phyloP scores from a whole-genome alignment of 2,888 invertebrate genomes.

The Sesamia inferens region DNA sequence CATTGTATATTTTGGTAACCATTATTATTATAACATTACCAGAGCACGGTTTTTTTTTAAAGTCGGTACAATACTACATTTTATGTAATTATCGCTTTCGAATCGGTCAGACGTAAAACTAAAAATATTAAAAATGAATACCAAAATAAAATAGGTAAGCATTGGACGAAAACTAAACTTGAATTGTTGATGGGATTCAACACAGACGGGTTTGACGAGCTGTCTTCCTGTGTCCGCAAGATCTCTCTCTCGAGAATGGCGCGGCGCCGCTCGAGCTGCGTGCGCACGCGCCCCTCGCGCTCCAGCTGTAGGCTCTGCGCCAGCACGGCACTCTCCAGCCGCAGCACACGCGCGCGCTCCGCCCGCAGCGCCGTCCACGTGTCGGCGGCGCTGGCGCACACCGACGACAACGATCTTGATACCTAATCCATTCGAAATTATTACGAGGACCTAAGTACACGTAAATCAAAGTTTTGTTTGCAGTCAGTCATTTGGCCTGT shows the following conservation, averaged over 20 bases:
- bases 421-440: slow-evolving; percentile 67
- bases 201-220: slow-evolving; percentile 53
- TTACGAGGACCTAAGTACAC: not conserved
- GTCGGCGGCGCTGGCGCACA: slow-evolving; percentile 79
- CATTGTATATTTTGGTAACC: not conserved
- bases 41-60: not conserved
- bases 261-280: slow-evolving; percentile 81
- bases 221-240: slow-evolving; percentile 68
- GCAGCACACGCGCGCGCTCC: slow-evolving; percentile 82
- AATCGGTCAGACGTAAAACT: not conserved
- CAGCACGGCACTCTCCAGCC: slow-evolving; percentile 82
- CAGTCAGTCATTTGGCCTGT: not conserved
- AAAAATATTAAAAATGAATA: slow-evolving; percentile 19
- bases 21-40: not conserved
- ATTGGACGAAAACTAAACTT: slow-evolving; percentile 70
- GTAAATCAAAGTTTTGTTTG: not conserved
- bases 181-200: slow-evolving; percentile 64
- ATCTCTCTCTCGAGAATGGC: slow-evolving; percentile 80
- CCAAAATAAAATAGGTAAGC: slow-evolving; percentile 10
- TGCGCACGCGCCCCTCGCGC: slow-evolving; percentile 82
- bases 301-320: slow-evolving; percentile 82
- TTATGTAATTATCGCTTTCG: not conserved
- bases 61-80: not conserved
- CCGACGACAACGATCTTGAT: slow-evolving; percentile 78
- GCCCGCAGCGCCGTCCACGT: slow-evolving; percentile 83